Conservation (phyloP, 2,113 vertebrate species). For the Dipodomys stephensi region DNA sequence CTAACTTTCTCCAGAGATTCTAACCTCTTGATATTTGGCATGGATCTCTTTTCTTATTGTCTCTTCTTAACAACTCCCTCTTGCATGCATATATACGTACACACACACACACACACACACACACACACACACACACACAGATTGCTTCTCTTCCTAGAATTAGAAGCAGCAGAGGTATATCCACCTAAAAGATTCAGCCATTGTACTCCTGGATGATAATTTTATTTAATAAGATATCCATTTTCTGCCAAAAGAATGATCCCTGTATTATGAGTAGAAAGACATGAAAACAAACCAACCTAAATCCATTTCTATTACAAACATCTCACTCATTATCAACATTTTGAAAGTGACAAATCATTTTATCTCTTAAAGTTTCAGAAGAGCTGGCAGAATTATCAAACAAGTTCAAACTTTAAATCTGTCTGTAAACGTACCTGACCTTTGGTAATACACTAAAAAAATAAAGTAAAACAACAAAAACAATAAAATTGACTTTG, state of each 20-base stretch:
- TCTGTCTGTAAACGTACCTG: background rate
- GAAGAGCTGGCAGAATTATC: background rate
- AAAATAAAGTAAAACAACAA: conserved; percentile 5
- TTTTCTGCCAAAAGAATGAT: background rate
- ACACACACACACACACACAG: background rate
- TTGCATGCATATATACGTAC: background rate
- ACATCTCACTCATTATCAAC: conserved; percentile 5
- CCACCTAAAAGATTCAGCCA: background rate
- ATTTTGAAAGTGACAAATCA: conserved; percentile 19
- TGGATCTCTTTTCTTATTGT: background rate
- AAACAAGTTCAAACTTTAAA: background rate
- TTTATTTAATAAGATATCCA: conserved; percentile 25
- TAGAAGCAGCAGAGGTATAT: background rate
- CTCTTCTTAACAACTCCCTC: background rate
- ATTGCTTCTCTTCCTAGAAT: background rate
- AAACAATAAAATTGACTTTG: background rate
- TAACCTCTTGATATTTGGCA: background rate
- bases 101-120: background rate
- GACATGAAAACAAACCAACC: background rate
- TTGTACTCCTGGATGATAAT: background rate
- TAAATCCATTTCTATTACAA: conserved; percentile 27
- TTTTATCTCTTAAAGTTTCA: conserved; percentile 28
- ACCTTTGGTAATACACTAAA: background rate
- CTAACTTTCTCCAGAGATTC: background rate
- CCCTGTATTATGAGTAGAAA: background rate